Evolutionary conservation across 2,888 invertebrate genomes (phyloP), one percentile per base, ranked within the genome.

Genomic region (Lumbricus terrestris): DNA sequence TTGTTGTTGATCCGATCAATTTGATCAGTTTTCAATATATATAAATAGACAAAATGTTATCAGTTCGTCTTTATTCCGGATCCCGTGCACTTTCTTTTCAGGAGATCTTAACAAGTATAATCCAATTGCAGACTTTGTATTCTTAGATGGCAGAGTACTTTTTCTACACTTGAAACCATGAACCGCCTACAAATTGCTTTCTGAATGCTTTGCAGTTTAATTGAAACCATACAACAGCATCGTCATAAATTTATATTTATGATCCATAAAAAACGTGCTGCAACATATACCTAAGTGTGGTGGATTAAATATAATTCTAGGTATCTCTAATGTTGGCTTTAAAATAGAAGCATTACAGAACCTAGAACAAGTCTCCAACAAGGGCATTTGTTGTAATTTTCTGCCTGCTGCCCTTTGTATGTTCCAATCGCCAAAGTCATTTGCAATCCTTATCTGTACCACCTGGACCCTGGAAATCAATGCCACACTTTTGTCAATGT

Each of bases 31-130:
- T 1, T 8, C n/a, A 8, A n/a, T 4, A 69, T n/a, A 8, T 54
- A 69, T 69, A n/a, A 69, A n/a, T n/a, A 69, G n/a, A 69, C 69
- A n/a, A 69, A n/a, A 69, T n/a, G n/a, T 69, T 69, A n/a, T 69
- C 69, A 69, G n/a, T n/a, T 69, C n/a, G n/a, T 29, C 6, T n/a
- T 0, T n/a, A 11, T 47, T 47, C 1, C 47, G 20, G 20, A 40
- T 15, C 15, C 6, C 23, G 47, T 47, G 1, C 40, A 40, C 23
- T 23, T 18, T 18, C 47, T 47, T 54, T 29, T 54, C 54, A 54
- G 29, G 54, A 54, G 2, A 23, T 54, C 29, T 23, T 54, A 29
- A 11, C 54, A 54, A 29, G 23, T 54, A 54, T 54, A 54, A 23
- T 29, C 23, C 54, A 54, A 54, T 54, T 23, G 54, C 29, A 54